Percentiles rank a stretch among this genome's conserved stretches.
These are phyloP conservation scores for Mallotus villosus DNA, from an alignment of 2,797 vertebrate species.

Conservation along the genomic window DNA sequence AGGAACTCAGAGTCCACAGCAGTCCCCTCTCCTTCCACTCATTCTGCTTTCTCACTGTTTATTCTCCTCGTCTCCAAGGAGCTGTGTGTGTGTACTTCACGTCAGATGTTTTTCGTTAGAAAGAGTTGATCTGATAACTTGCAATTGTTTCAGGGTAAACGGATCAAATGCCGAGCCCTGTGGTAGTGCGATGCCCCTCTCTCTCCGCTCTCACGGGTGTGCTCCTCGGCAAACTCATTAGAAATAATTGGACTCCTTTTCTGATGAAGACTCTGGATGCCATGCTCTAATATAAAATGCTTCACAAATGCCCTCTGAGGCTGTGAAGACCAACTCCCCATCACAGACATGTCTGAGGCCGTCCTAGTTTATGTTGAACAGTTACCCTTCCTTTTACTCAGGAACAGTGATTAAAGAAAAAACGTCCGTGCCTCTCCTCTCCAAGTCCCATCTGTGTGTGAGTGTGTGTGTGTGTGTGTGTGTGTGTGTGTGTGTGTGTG, in stretches of 20 bases:
- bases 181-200: conserved; percentile 53
- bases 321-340: background rate
- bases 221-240: conserved; percentile 45
- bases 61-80: background rate
- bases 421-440: background rate
- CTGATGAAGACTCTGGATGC: conserved; percentile 35
- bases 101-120: background rate
- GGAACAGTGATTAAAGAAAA: background rate
- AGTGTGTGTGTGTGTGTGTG: background rate
- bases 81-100: conserved; percentile 6
- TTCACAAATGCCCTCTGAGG: no score
- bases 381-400: background rate
- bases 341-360: background rate
- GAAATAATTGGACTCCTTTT: conserved; percentile 58
- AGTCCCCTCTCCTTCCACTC: conserved; percentile 15
- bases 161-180: conserved; percentile 53
- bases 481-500: background rate
- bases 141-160: conserved; percentile 47
- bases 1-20: conserved; percentile 22
- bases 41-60: background rate
- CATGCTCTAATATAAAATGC: background rate
- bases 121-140: conserved; percentile 21
- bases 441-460: background rate
- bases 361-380: background rate
- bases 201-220: conserved; percentile 46